Evolutionary conservation across 2,888 invertebrate genomes (phyloP), one percentile per base, ranked within the genome.

Genomic region (Cacoxenus indagator): DNA sequence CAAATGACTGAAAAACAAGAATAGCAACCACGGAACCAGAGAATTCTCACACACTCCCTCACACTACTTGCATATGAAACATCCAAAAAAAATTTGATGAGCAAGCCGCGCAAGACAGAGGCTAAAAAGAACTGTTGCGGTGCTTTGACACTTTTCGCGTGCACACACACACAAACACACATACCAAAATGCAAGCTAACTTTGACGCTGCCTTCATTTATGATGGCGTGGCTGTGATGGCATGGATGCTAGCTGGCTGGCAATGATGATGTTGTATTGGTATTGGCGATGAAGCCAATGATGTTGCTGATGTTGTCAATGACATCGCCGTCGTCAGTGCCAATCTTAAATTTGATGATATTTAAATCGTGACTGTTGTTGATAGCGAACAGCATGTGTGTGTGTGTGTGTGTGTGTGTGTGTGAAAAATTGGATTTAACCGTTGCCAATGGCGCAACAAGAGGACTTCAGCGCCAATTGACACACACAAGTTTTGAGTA

Each of bases 341-440:
- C 37, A 37, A n/a, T n/a, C n/a, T n/a, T n/a, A n/a, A n/a, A n/a
- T n/a, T n/a, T n/a, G n/a, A n/a, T n/a, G n/a, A n/a, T n/a, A n/a
- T n/a, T n/a, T n/a, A n/a, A n/a, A n/a, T n/a, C n/a, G n/a, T n/a
- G n/a, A n/a, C n/a, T n/a, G n/a, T n/a, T n/a, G n/a, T n/a, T n/a
- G n/a, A n/a, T n/a, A n/a, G n/a, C 37, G 9, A 37, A 37, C 37
- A 37, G 2, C 37, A 37, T 8, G 37, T 14, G 1, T 48, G 19
- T 8, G 17, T 55, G 24, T 11, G 27, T 57, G 29, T 11, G 14
- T 26, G 57, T 27, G 29, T 6, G 57, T 29, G 22, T 62, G 14
- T 62, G 26, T 43, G 43, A 43, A 45, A 45, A 45, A 62, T 62
- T 62, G 43, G 43, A 62, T 45, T 62, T 62, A 62, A 62, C 43